These are phyloP conservation scores for Drosophila saltans DNA, from an alignment of 1,140 invertebrate genomes.

Conservation along the genomic window DNA sequence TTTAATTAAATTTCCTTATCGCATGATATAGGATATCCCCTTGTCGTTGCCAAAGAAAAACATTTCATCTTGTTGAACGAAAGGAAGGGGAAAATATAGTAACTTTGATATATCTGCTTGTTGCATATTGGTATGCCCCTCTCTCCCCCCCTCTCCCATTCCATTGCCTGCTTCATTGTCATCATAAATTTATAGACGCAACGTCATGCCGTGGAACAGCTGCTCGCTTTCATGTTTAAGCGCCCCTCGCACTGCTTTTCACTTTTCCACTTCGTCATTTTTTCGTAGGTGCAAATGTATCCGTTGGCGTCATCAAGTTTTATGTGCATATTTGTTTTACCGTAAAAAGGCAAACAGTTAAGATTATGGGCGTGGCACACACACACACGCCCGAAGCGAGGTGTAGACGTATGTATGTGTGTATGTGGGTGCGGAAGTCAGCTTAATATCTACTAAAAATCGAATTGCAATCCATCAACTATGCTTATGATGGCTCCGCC, in stretches of 20 bases:
- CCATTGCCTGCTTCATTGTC: slow-evolving; percentile 19
- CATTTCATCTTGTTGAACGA: background rate
- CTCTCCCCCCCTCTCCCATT: too few relatives aligned
- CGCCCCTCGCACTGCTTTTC: background rate
- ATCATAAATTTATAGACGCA: slow-evolving; percentile 60
- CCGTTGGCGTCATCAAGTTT: slow-evolving; percentile 52
- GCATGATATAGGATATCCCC: slow-evolving; percentile 11
- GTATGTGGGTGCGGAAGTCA: slow-evolving; percentile 36
- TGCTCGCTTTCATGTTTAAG: slow-evolving; percentile 15
- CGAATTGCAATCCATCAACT: slow-evolving; percentile 79
- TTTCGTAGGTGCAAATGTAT: slow-evolving; percentile 47
- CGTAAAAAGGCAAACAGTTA: slow-evolving; percentile 36
- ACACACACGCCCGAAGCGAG: slow-evolving; percentile 10
- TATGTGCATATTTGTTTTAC: slow-evolving; percentile 63
- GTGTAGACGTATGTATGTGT: background rate
- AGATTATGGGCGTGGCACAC: slow-evolving; percentile 13
- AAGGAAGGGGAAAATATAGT: background rate
- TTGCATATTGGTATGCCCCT: slow-evolving; percentile 48
- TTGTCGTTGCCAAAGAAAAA: background rate
- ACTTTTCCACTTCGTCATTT: background rate
- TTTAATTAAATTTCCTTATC: background rate
- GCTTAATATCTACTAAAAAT: slow-evolving; percentile 82
- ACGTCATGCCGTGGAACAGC: slow-evolving; percentile 30
- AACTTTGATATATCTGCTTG: slow-evolving; percentile 59
- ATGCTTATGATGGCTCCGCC: slow-evolving; percentile 46